A percentile compares a stretch with the other conserved stretches of the same genome.
Evolutionary conservation across 2,113 vertebrate genomes (phyloP).

Genomic region (Callospermophilus lateralis): DNA sequence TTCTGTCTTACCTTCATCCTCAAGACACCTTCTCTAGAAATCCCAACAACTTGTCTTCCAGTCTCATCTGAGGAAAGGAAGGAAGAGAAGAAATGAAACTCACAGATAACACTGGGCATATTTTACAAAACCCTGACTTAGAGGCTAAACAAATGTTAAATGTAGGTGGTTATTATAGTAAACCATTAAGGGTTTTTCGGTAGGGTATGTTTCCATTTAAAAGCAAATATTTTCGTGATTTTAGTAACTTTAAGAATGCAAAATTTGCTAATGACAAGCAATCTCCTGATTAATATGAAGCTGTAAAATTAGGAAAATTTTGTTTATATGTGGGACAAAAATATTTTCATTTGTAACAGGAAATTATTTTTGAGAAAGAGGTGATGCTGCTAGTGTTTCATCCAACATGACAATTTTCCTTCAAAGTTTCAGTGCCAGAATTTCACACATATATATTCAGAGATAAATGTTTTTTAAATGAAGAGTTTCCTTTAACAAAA

Average conservation of each 20-base stretch:
- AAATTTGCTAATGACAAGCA: conserved; percentile 65
- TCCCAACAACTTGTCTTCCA: not conserved
- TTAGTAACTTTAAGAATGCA: conserved; percentile 38
- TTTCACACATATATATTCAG: conserved; percentile 77
- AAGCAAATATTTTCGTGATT: conserved; percentile 51
- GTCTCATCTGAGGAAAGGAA: not conserved
- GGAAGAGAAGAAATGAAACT: conserved; percentile 23
- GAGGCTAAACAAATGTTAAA: not conserved
- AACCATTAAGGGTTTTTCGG: not conserved
- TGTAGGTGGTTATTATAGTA: not conserved
- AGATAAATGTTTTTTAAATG: conserved; percentile 80
- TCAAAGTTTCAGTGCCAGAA: conserved; percentile 75
- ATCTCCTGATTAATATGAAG: conserved; percentile 49
- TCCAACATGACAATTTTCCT: conserved; percentile 75
- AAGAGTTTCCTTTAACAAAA: conserved; percentile 66
- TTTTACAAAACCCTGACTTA: conserved; percentile 31
- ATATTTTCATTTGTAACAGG: conserved; percentile 73
- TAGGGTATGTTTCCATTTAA: conserved; percentile 43
- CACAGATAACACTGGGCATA: not conserved
- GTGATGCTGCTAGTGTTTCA: conserved; percentile 70
- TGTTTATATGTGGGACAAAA: conserved; percentile 71
- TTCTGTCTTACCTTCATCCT: not conserved
- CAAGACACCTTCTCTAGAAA: not conserved
- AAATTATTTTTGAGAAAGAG: conserved; percentile 76
- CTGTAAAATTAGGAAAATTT: conserved; percentile 68